Base-by-base conservation (phyloP, 2,888 invertebrate genomes). In the Alcis repandata region DNA sequence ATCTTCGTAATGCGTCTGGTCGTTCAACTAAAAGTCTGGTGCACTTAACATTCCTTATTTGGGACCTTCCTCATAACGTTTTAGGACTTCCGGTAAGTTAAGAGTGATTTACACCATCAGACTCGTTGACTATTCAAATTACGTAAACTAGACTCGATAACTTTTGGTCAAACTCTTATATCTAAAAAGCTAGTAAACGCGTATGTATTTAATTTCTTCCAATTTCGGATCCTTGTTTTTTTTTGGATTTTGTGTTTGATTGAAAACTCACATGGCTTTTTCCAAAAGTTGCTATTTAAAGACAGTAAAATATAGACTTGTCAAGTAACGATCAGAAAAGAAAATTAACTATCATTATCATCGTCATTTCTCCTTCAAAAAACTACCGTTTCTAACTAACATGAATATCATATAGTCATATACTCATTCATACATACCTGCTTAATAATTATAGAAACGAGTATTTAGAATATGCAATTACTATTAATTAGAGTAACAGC, bases 31-130 rank as follows among this genome's bases (percentile, higher is more conserved):
- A 19, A 19, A 19, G 36, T 33, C 11, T 13, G 15, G 36, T 51
- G 20, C n/a, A 51, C 9, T 51, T 13, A 10, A 19, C 32, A 20
- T 51, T 38, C 33, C 49, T 32, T 11, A 20, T 43, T 43, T n/a
- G 43, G 58, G 49, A 32, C 15, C 45, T 36, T 59, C 59, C 15
- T 52, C 22, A 33, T 36, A 38, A 36, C 33, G 17, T 40, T 22
- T 54, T 40, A 7, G 15, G 20, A 57, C 43, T 43, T 57, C 56
- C 56, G 62, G 56, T 51, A n/a, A 20, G 48, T 48, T 49, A 56
- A 33, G 38, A 48, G 20, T 32, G 9, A 56, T 61, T 54, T 40
- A 45, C 57, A 51, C 57, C 27, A 41, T 19, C 9, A 33, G 9
- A 38, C 3, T 27, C 40, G 48, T 54, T 61, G 13, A 48, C 48